These are phyloP conservation scores for Indri indri DNA, from an alignment of 2,113 vertebrate species.

Conservation along the genomic window DNA sequence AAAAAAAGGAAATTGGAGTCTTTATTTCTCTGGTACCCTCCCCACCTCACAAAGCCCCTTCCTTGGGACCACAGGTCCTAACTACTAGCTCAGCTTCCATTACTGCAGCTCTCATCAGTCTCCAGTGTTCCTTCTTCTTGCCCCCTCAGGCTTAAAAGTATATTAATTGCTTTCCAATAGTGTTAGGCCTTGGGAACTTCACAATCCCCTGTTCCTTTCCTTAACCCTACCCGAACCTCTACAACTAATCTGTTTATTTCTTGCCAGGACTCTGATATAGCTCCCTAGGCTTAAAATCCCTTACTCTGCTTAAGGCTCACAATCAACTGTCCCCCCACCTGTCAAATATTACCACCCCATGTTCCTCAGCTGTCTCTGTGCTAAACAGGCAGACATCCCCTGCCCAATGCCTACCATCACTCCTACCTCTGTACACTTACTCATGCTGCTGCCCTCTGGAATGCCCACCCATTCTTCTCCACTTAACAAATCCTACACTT, in stretches of 20 bases:
- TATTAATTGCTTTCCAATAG: neutral
- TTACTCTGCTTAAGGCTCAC: neutral
- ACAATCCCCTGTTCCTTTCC: neutral
- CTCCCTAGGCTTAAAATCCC: neutral
- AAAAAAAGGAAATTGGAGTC: neutral
- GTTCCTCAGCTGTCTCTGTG: neutral
- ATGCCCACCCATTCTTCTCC: neutral
- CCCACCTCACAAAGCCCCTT: neutral
- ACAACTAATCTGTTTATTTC: conserved; percentile 2
- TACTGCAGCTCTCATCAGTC: neutral
- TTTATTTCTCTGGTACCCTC: neutral
- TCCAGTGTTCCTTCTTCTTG: neutral
- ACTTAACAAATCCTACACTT: neutral
- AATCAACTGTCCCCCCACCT: neutral
- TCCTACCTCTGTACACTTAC: neutral
- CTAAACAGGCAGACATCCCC: neutral
- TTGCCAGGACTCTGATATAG: neutral
- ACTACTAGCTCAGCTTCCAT: neutral
- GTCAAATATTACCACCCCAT: neutral
- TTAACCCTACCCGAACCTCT: conserved; percentile 9
- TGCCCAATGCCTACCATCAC: neutral
- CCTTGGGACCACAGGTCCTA: neutral
- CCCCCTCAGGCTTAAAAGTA: neutral
- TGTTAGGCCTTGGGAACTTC: neutral
- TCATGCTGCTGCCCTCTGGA: neutral